Evolutionary conservation across 2,888 invertebrate genomes (phyloP), one percentile per base, ranked within the genome.

Genomic region (Lissonota sp.): DNA sequence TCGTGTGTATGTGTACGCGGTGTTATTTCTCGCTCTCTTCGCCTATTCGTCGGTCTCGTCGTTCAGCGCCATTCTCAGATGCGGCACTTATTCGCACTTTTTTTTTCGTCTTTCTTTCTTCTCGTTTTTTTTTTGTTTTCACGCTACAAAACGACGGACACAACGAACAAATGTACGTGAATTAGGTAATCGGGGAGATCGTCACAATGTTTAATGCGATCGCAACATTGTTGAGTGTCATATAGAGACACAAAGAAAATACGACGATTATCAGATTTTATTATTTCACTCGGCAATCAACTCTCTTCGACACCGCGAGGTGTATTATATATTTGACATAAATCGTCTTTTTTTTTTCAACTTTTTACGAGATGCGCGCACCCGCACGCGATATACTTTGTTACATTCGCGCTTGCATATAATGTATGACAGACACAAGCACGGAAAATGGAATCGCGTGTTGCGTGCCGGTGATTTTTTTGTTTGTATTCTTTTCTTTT

Each of bases 341-440:
- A 26, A 3, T 26, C 26, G 26, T 26, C 53, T 66, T 53, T 51
- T 53, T 49, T 5, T 14, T 37, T 46, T n/a, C n/a, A n/a, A 37
- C 37, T 49, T 64, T 55, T 42, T 8, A 49, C 8, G 64, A 12
- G 64, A 12, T 12, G 64, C 64, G 51, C 64, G 49, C 37, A 37
- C 7, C 46, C 64, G n/a, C 7, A 42, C 64, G n/a, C 64, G 49
- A 53, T 7, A 53, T n/a, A n/a, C 12, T 14, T 51, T 12, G n/a
- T n/a, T 51, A 12, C 14, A 51, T 12, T 5, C 14, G 51, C 2
- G n/a, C 14, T 5, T 51, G 14, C 12, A 51, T 51, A n/a, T 51
- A 12, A 53, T 53, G 14, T 14, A 16, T 53, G 0, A 12, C 53
- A 53, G 6, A 14, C 53, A 14, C 26, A 26, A 26, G 3, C 26